Evolutionary conservation across 2,888 invertebrate species (phyloP).

Genomic region (Bellardia pandia): DNA sequence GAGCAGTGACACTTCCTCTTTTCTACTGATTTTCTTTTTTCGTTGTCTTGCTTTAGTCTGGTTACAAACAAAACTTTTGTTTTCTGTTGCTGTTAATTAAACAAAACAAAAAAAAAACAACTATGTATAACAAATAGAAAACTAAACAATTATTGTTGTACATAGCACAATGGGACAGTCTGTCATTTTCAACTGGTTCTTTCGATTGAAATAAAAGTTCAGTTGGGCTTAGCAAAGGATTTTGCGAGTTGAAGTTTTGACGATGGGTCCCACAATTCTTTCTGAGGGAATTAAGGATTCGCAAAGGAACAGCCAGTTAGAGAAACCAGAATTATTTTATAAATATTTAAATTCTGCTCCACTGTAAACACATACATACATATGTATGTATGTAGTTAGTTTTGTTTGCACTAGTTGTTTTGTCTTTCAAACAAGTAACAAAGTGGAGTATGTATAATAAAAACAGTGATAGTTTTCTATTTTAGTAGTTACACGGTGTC

Average conservation of each 20-base stretch:
- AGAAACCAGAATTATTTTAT: no score
- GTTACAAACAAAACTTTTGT: slow-evolving; percentile 62
- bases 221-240: no score
- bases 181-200: no score
- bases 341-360: no score
- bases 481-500: not conserved
- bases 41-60: slow-evolving; percentile 5
- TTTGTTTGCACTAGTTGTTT: slow-evolving; percentile 5
- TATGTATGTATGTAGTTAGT: not conserved
- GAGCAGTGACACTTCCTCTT: slow-evolving; percentile 66
- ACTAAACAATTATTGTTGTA: slow-evolving; percentile 1
- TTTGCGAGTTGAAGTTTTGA: no score
- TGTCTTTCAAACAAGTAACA: not conserved
- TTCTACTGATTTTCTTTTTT: slow-evolving; percentile 17
- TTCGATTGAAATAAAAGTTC: no score
- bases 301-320: no score
- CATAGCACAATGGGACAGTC: not conserved
- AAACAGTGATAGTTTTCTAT: not conserved
- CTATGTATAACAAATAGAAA: slow-evolving; percentile 1
- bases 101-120: slow-evolving; percentile 16
- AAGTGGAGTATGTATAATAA: not conserved
- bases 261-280: no score
- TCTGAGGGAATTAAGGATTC: no score
- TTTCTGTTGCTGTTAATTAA: slow-evolving; percentile 56
- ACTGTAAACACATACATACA: no score